A percentile compares a stretch with the other conserved stretches of the same genome.
Evolutionary conservation across 2,797 vertebrate genomes (phyloP).

Genomic region (Erpetoichthys calabaricus): DNA sequence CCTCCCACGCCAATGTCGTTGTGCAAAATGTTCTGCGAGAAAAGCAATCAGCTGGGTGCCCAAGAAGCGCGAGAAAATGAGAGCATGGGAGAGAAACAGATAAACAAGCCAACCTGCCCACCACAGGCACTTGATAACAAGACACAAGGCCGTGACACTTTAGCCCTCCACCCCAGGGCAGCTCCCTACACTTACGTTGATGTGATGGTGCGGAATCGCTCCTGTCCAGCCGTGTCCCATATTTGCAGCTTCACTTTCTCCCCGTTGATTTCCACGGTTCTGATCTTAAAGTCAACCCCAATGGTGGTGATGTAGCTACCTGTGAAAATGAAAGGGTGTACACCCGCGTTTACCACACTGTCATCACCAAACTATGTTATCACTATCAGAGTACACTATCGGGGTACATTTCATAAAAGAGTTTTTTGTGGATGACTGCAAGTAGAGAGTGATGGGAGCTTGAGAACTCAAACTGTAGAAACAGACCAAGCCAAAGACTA

Average conservation of each 20-base stretch:
- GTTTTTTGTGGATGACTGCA: too few species aligned
- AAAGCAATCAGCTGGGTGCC: background rate
- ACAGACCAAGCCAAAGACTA: too few species aligned
- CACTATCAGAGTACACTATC: too few species aligned
- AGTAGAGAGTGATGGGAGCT: too few species aligned
- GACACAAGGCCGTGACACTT: too few species aligned
- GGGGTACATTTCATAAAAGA: too few species aligned
- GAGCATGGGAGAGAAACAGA: background rate
- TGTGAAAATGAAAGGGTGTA: slow-evolving; percentile 26
- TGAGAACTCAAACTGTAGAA: too few species aligned
- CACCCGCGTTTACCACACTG: background rate
- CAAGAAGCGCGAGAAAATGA: background rate
- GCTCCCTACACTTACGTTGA: slow-evolving; percentile 72
- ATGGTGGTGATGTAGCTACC: slow-evolving; percentile 98
- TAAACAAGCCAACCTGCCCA: background rate
- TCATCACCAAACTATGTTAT: too few species aligned
- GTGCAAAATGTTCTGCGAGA: background rate
- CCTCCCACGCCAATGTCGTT: background rate
- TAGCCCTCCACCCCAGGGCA: too few species aligned
- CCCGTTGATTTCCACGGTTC: slow-evolving; percentile 93
- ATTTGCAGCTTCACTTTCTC: slow-evolving; percentile 98
- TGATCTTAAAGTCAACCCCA: slow-evolving; percentile 96
- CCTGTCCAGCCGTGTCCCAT: slow-evolving; percentile 96
- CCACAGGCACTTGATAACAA: background rate
- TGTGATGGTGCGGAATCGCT: slow-evolving; percentile 94